phyloP scores from a whole-genome alignment of 1,140 invertebrate species.

The Zaprionus taronus region DNA sequence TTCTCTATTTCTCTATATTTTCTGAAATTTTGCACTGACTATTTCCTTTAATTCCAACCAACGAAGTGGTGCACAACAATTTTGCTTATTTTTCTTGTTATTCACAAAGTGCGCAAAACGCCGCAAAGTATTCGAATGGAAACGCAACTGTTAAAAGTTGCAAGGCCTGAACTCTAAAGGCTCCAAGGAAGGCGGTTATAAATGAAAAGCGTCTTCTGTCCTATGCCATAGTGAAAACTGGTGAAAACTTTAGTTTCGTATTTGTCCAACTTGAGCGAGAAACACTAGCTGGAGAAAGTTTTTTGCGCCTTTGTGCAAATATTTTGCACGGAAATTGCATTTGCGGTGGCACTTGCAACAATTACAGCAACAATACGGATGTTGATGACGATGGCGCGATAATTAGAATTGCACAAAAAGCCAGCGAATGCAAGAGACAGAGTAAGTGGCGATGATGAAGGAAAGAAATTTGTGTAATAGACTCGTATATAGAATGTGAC shows the following conservation, averaged over 20 bases:
- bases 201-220: slow-evolving; percentile 29
- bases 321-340: slow-evolving; percentile 49
- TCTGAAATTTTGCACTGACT: slow-evolving; percentile 24
- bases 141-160: slow-evolving; percentile 49
- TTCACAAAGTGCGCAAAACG: slow-evolving; percentile 50
- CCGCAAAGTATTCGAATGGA: slow-evolving; percentile 53
- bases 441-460: background rate
- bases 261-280: slow-evolving; percentile 16
- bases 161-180: slow-evolving; percentile 27
- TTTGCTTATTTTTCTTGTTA: slow-evolving; percentile 27
- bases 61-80: slow-evolving; percentile 16
- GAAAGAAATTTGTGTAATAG: slow-evolving; percentile 28
- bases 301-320: slow-evolving; percentile 34
- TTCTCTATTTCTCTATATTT: background rate
- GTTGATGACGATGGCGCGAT: slow-evolving; percentile 40
- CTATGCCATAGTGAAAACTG: slow-evolving; percentile 10
- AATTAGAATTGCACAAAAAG: slow-evolving; percentile 46
- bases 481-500: slow-evolving; percentile 34
- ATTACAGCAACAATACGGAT: slow-evolving; percentile 31
- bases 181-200: background rate
- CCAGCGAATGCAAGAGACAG: background rate
- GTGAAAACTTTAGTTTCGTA: slow-evolving; percentile 32
- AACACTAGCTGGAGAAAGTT: slow-evolving; percentile 36
- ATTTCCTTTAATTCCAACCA: slow-evolving; percentile 57
- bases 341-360: slow-evolving; percentile 37